Evolutionary conservation across 2,113 vertebrate genomes (phyloP), one percentile per base, ranked within the genome.

Genomic region (Nothobranchius furzeri): DNA sequence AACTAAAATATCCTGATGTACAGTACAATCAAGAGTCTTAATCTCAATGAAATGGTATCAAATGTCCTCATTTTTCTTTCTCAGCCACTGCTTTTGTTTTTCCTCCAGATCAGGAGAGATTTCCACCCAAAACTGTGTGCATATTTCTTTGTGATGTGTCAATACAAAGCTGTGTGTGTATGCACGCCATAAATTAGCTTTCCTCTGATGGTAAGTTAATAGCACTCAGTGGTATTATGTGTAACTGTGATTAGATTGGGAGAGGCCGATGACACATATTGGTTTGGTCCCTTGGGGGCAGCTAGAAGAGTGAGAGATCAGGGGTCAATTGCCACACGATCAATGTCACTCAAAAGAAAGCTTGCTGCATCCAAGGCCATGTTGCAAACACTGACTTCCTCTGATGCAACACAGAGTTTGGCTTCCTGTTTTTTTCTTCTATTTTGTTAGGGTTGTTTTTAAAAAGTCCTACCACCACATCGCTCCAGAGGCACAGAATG

Each of bases 191-290:
- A 72, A 67, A 51, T 63, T 54, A 52, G 64, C 75, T 55, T 82
- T 79, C 83, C 84, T 70, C 72, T 81, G 76, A 87, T 87, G 64
- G 76, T 77, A 80, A 84, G 87, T 90, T 89, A 90, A 91, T 90
- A 87, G 84, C 90, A 88, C 88, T 89, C 82, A 78, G 77, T 81
- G 68, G 84, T 86, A 88, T 88, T 83, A 87, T 85, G 83, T 86
- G 74, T 50, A 82, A 64, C 83, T 79, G 59, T 87, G 84, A 90
- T 90, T 91, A 85, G 82, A 90, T 88, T 85, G 78, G 73, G 75
- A 84, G 78, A 80, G 80, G 84, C 73, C 85, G 86, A 88, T 87
- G 70, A 80, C 70, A 1, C 65, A 87, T 78, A 85, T 79, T 86
- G 85, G 78, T 76, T 80, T 60, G 77, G 63, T 87, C 88, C 85